These are phyloP conservation scores for Oryzias celebensis DNA, from an alignment of 2,113 vertebrate genomes.

Conservation along the genomic window DNA sequence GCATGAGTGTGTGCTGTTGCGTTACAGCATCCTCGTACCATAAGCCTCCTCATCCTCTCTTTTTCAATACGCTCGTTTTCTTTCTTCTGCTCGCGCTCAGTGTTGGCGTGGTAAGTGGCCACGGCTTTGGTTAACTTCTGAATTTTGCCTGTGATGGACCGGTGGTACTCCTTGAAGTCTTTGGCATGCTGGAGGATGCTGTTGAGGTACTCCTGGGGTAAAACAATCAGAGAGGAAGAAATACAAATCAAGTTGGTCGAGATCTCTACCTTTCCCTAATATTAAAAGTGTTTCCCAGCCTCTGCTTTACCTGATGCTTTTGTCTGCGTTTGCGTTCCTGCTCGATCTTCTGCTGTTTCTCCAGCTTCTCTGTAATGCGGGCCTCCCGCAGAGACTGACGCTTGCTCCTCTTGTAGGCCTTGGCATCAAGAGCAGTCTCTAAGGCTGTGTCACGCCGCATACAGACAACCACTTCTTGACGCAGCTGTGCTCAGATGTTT, in stretches of 20 bases:
- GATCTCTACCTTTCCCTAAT: neutral
- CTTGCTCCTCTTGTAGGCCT: conserved; percentile 98
- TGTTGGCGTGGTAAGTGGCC: conserved; percentile 96
- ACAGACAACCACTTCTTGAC: conserved; percentile 97
- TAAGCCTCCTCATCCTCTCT: conserved; percentile 94
- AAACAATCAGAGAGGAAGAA: neutral
- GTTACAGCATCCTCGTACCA: conserved; percentile 74
- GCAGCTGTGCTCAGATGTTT: conserved; percentile 74
- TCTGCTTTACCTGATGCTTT: conserved; percentile 95
- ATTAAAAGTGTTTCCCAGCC: conserved; percentile 71
- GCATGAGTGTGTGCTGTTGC: neutral
- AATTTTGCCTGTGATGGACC: conserved; percentile 91
- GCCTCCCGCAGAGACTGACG: conserved; percentile 93
- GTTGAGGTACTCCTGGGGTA: conserved; percentile 93
- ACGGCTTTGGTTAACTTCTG: conserved; percentile 96
- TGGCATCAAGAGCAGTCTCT: conserved; percentile 93
- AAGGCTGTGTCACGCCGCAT: conserved; percentile 95
- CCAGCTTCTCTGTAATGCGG: conserved; percentile 96
- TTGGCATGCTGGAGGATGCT: conserved; percentile 98
- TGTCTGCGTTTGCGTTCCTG: conserved; percentile 94
- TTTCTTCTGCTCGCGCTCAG: conserved; percentile 96
- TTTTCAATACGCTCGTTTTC: conserved; percentile 98
- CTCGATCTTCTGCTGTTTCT: conserved; percentile 99
- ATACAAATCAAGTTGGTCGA: neutral
- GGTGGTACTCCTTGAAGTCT: conserved; percentile 97